Evolutionary conservation across 2,888 invertebrate species (phyloP).

Genomic region (Lasioglossum zephyrum): DNA sequence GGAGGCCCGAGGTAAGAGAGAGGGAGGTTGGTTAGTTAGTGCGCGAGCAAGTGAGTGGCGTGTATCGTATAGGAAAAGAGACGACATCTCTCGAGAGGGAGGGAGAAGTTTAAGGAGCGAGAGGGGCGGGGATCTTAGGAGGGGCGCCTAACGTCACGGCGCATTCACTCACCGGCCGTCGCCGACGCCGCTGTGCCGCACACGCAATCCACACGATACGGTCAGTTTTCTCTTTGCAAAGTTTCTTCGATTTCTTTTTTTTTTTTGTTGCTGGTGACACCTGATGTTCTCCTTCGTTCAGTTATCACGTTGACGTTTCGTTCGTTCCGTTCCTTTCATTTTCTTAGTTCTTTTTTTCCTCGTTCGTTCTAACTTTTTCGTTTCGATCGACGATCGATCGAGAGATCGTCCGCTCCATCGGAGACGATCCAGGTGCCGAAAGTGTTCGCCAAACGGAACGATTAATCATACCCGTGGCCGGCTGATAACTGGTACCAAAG

Average conservation of each 20-base stretch:
- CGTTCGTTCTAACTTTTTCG: no score
- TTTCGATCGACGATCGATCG: neutral
- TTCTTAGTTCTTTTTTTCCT: neutral
- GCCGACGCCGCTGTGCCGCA: conserved; percentile 81
- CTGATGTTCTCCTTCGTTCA: conserved; percentile 30
- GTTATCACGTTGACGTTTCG: neutral
- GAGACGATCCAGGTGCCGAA: neutral
- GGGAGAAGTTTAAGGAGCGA: conserved; percentile 65
- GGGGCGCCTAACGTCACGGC: conserved; percentile 82
- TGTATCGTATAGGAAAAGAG: conserved; percentile 52
- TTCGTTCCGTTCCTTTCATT: neutral
- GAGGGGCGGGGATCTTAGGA: conserved; percentile 78
- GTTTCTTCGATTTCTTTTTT: conserved; percentile 11
- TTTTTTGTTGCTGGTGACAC: conserved; percentile 9
- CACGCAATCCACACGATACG: conserved; percentile 79
- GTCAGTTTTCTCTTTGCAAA: conserved; percentile 73
- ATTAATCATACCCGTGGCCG: neutral
- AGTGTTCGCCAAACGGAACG: neutral
- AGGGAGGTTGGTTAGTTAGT: conserved; percentile 50
- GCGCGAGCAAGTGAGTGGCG: conserved; percentile 57
- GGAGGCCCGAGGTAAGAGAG: conserved; percentile 29
- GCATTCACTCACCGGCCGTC: conserved; percentile 84
- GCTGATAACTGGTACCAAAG: neutral
- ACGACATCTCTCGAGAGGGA: conserved; percentile 38
- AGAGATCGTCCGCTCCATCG: conserved; percentile 3